Evolutionary conservation across 2,113 vertebrate genomes (phyloP).

Genomic region (Numida meleagris): DNA sequence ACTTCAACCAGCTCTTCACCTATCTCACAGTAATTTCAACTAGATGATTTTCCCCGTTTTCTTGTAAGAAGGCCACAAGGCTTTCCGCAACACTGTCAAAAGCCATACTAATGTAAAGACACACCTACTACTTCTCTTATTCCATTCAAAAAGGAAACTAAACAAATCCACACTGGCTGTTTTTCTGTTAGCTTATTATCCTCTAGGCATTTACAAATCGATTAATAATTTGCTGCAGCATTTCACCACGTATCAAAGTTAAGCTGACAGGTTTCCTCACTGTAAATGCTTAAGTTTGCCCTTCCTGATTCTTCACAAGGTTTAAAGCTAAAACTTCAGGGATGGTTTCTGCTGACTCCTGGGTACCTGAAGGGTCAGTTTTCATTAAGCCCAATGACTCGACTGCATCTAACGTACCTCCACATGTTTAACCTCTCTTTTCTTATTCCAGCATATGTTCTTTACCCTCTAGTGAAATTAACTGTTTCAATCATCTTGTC

Average conservation of each 20-base stretch:
- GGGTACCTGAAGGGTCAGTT: background rate
- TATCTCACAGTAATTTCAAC: background rate
- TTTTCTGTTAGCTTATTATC: background rate
- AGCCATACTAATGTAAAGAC: background rate
- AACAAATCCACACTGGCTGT: background rate
- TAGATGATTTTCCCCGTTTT: background rate
- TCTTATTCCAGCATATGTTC: background rate
- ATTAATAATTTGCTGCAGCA: constrained; percentile 27
- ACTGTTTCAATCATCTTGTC: background rate
- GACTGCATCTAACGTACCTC: background rate
- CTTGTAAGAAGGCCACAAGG: background rate
- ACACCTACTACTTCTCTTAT: background rate
- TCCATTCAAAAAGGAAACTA: background rate
- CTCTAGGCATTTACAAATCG: constrained; percentile 11
- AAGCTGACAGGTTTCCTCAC: background rate
- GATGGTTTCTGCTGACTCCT: background rate
- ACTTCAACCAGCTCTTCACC: background rate
- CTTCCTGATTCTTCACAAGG: background rate
- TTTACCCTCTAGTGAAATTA: background rate
- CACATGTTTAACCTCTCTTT: background rate
- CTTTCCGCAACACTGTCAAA: background rate
- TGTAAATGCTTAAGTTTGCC: background rate
- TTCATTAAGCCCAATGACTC: background rate
- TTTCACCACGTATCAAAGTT: constrained; percentile 13
- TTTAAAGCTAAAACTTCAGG: background rate